phyloP scores from a whole-genome alignment of 2,888 invertebrate species.

The Belgica antarctica region DNA sequence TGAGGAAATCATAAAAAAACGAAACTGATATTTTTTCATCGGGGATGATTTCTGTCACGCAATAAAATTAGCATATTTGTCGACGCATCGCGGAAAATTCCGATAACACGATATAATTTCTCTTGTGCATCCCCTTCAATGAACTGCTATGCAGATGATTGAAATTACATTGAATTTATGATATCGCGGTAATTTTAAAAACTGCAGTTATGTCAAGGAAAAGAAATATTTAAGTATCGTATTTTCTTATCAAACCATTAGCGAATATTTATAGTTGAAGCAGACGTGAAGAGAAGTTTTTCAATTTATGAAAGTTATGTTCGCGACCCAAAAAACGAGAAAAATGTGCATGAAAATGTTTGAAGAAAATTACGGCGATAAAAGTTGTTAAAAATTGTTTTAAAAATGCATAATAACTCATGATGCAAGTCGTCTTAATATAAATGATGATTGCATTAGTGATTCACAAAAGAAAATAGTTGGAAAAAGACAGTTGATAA shows the following conservation, averaged over 20 bases:
- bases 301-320: slow-evolving; percentile 41
- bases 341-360: neutral
- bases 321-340: neutral
- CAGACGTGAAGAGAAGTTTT: slow-evolving; percentile 14
- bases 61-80: slow-evolving; percentile 44
- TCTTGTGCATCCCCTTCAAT: neutral
- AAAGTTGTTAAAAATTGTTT: neutral
- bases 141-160: neutral
- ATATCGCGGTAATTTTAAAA: neutral
- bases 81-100: neutral
- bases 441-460: slow-evolving; percentile 24
- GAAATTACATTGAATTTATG: neutral
- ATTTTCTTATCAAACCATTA: slow-evolving; percentile 43
- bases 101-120: neutral
- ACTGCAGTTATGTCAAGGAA: neutral
- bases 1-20: slow-evolving; percentile 32
- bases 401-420: slow-evolving; percentile 21
- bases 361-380: neutral
- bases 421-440: neutral
- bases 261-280: slow-evolving; percentile 40
- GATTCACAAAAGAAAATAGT: neutral
- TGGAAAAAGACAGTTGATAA: neutral
- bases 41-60: slow-evolving; percentile 16
- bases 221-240: neutral
- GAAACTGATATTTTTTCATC: slow-evolving; percentile 18